Base-by-base conservation (phyloP, 2,888 invertebrate species). In the Cactoblastis cactorum region DNA sequence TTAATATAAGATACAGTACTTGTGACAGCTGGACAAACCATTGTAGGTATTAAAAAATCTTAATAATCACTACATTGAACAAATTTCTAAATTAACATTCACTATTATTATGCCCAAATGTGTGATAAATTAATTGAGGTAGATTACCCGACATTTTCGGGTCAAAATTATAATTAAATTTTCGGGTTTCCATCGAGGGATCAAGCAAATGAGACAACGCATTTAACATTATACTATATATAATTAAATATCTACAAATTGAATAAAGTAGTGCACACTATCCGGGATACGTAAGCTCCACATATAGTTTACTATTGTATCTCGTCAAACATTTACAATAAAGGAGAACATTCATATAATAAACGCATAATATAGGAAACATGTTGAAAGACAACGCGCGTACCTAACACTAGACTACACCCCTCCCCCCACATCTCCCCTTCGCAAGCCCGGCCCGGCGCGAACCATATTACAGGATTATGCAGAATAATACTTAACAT, bases 101-200 rank as follows among this genome's bases (percentile, higher is more conserved):
- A 74, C 77, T 80, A 83, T 80, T 81, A 86, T 85, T 83, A 87
- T 86, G 88, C 86, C 86, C 87, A 81, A 88, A 89, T 74, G 80
- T 83, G 85, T 86, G 86, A 85, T 88, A 89, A 90, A 89, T 83
- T 78, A 90, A 87, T 80, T 90, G 90, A 90, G 90, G 90, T 90
- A 90, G 90, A 87, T 90, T 75, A 75, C 83, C 83, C 85, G 55
- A 65, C 69, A 71, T 56, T 71, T 74, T 72, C 84, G 87, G 77
- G 71, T 78, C 77, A 82, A 49, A 84, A 85, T 80, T 80, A 85
- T 80, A 83, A 80, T 80, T 77, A 80, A 37, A 63, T 71, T 80
- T 75, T 77, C 80, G 77, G 82, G 77, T 77, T 73, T 74, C 78
- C 78, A 67, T 72, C 69, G 58, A 63, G 82, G 83, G 76, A 74